Evolutionary conservation across 2,888 invertebrate genomes (phyloP).

Genomic region (Formica aserva): DNA sequence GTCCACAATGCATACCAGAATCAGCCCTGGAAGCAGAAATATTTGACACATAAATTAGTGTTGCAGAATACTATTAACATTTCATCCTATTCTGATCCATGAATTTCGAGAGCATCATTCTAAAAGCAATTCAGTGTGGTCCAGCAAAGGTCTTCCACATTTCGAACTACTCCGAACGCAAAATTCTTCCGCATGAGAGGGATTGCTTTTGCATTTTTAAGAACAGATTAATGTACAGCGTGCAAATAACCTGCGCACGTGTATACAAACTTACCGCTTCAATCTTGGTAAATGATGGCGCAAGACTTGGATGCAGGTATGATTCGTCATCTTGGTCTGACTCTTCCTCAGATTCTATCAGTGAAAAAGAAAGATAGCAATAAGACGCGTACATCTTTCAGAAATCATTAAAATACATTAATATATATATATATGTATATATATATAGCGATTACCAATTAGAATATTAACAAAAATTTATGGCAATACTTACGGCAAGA

Average conservation of each 20-base stretch:
- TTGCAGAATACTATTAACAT: constrained; percentile 59
- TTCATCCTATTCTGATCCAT: constrained; percentile 50
- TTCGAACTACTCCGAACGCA: constrained; percentile 44
- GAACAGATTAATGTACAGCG: constrained; percentile 48
- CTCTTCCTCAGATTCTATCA: constrained; percentile 81
- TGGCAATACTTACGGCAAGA: constrained; percentile 80
- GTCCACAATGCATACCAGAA: constrained; percentile 80
- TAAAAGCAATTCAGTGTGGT: constrained; percentile 45
- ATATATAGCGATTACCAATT: constrained; percentile 58
- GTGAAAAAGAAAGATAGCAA: constrained; percentile 61
- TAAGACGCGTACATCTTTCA: constrained; percentile 9
- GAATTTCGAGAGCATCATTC: constrained; percentile 45
- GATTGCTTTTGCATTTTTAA: constrained; percentile 51
- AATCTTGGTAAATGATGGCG: constrained; percentile 87
- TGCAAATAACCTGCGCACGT: not conserved
- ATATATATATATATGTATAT: no score
- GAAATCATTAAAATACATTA: constrained; percentile 56
- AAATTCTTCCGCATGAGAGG: constrained; percentile 48
- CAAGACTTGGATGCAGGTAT: constrained; percentile 94
- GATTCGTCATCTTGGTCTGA: constrained; percentile 89
- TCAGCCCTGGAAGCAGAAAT: constrained; percentile 82
- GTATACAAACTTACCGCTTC: constrained; percentile 88
- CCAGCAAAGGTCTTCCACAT: constrained; percentile 41
- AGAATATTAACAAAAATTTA: constrained; percentile 68
- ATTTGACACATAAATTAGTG: constrained; percentile 66